Evolutionary conservation across 2,888 invertebrate genomes (phyloP).

Genomic region (Eumerus sabulonum): DNA sequence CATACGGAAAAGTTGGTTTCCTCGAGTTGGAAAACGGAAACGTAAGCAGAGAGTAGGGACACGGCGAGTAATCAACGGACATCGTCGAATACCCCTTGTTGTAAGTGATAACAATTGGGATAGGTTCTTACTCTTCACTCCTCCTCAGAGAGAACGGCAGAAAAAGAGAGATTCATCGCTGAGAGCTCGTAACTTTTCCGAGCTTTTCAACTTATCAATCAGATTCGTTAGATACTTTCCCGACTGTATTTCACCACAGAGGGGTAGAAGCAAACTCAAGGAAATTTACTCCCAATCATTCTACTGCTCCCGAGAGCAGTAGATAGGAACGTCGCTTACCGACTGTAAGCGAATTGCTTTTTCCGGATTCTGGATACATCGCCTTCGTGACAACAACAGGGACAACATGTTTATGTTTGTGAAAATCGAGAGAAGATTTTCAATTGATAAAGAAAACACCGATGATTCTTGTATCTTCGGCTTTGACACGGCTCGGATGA

Average conservation of each 20-base stretch:
- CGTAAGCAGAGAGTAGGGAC: conserved; percentile 44
- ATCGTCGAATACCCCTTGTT: too few relatives aligned
- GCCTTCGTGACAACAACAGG: background rate
- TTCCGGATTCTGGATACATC: conserved; percentile 6
- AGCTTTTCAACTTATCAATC: conserved; percentile 8
- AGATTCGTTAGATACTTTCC: background rate
- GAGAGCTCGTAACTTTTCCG: conserved; percentile 20
- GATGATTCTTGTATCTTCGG: conserved; percentile 21
- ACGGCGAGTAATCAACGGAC: background rate
- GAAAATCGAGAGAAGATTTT: conserved; percentile 55
- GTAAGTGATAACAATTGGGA: conserved; percentile 25
- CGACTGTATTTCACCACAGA: conserved; percentile 10
- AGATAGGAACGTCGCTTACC: too few relatives aligned
- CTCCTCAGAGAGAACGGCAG: background rate
- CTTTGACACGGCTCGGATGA: conserved; percentile 18
- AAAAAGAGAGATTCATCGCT: conserved; percentile 1
- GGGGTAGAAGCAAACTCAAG: background rate
- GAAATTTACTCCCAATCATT: background rate
- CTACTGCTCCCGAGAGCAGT: background rate
- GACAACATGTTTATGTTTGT: conserved; percentile 59
- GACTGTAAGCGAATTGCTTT: too few relatives aligned
- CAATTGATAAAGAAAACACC: conserved; percentile 44
- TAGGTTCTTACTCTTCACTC: conserved; percentile 39
- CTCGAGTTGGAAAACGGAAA: too few relatives aligned
- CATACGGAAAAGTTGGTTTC: too few relatives aligned